These are phyloP conservation scores for Gymnocypris eckloni DNA, from an alignment of 2,797 vertebrate species.

Conservation along the genomic window DNA sequence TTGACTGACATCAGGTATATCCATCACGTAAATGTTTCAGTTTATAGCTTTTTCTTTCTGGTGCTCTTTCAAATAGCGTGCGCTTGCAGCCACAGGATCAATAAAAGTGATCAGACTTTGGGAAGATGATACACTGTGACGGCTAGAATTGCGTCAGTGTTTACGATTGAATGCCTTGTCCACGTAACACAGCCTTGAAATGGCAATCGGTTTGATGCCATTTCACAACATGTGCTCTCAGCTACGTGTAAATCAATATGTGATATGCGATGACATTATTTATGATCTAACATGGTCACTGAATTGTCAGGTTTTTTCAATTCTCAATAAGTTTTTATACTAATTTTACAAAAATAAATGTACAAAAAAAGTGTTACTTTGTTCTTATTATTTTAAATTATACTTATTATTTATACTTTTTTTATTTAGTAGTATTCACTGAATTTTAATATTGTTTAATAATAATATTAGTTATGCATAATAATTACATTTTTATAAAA, in stretches of 20 bases:
- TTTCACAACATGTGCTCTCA: neutral
- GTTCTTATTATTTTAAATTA: too few relatives aligned
- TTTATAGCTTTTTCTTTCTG: neutral
- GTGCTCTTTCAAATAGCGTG: neutral
- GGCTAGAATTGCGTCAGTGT: slow-evolving; percentile 20
- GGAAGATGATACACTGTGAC: neutral
- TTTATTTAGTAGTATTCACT: neutral
- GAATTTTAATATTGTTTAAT: too few relatives aligned
- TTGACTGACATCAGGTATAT: slow-evolving; percentile 18
- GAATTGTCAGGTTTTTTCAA: neutral
- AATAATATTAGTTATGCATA: too few relatives aligned
- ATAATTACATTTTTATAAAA: too few relatives aligned
- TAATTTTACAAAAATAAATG: too few relatives aligned
- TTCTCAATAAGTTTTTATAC: too few relatives aligned
- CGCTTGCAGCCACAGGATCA: slow-evolving; percentile 4
- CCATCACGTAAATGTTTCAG: neutral
- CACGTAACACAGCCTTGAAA: slow-evolving; percentile 5
- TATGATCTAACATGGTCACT: too few relatives aligned
- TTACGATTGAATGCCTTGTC: slow-evolving; percentile 1
- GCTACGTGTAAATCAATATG: neutral
- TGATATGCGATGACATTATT: neutral
- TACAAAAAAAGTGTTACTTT: too few relatives aligned
- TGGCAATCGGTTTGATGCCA: neutral
- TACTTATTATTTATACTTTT: neutral
- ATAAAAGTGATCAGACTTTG: slow-evolving; percentile 23